Evolutionary conservation across 92 coral and sea anemone species (phyloP), one percentile per base, ranked within the genome.

Genomic region (Palythoa caribaeorum): DNA sequence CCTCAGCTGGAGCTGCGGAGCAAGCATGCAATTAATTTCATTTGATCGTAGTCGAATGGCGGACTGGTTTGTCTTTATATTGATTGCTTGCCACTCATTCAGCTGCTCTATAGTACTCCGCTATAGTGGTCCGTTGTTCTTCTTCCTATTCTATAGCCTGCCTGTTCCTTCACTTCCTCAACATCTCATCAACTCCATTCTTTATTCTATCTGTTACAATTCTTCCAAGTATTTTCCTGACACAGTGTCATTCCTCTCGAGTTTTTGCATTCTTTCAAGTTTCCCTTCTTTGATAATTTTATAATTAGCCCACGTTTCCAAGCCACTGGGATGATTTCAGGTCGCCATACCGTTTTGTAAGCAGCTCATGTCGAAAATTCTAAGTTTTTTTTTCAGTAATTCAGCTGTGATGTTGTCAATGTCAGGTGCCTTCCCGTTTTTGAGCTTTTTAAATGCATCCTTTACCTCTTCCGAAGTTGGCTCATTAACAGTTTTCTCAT

Each of bases 401-500:
- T 70, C 74, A 70, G 74, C 74, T 28, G 39, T 70, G 74, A 70
- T 70, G 74, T 70, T 70, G 5, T 19, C 37, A 37, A 28, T 8
- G 3, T 10, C 74, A 2, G 38, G 38, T n/a, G 39, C 74, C 74
- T 70, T 70, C 11, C 38, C 11, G 38, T 70, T 28, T 39, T 62
- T 63, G 6, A 81, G 35, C 38, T 81, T 50, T 55, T 13, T 59
- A 21, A 40, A 9, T 70, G 38, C 74, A 4, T 70, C 20, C 77
- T 38, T 73, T 15, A 3, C 4, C 51, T n/a, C 36, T n/a, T 3
- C 77, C 14, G 19, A 17, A 17, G 78, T 66, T 83, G 13, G 85
- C 28, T 68, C 87, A 66, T 3, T 66, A 28, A 38, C 50, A 17
- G 52, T 60, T 40, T 40, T 83, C 39, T 83, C 78, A 17, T 66